Conservation (phyloP, 2,888 invertebrate species). For the Ornithoptera alexandrae region DNA sequence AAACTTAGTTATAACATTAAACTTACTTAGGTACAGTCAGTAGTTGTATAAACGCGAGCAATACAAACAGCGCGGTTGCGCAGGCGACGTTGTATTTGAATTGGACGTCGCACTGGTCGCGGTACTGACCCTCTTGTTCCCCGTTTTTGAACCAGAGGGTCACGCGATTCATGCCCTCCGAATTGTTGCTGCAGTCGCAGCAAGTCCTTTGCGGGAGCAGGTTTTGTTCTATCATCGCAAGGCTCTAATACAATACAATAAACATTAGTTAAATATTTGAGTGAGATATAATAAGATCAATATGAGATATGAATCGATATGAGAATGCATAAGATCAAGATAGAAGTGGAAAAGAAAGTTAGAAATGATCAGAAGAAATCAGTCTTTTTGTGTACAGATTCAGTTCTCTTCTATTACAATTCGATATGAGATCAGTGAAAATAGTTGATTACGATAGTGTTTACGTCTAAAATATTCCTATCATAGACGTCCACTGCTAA, state of each 20-base stretch:
- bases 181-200: constrained; percentile 82
- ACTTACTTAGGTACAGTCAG: constrained; percentile 88
- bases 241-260: constrained; percentile 82
- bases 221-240: constrained; percentile 98
- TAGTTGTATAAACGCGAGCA: constrained; percentile 89
- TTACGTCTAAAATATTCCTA: too few species aligned
- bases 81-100: constrained; percentile 92
- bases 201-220: constrained; percentile 90
- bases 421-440: too few species aligned
- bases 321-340: too few species aligned
- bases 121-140: constrained; percentile 88
- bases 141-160: constrained; percentile 90
- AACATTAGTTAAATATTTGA: not conserved
- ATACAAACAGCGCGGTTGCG: constrained; percentile 87
- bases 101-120: constrained; percentile 88
- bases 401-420: too few species aligned
- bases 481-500: too few species aligned
- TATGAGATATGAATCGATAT: too few species aligned
- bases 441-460: too few species aligned
- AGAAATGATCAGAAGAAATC: too few species aligned
- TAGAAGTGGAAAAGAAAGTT: too few species aligned
- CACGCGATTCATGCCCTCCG: constrained; percentile 89
- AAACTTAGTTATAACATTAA: not conserved
- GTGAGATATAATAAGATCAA: too few species aligned
- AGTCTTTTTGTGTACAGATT: too few species aligned